Evolutionary conservation across 23 tunicate species (phyloP).

Genomic region (Ascidia mentula): DNA sequence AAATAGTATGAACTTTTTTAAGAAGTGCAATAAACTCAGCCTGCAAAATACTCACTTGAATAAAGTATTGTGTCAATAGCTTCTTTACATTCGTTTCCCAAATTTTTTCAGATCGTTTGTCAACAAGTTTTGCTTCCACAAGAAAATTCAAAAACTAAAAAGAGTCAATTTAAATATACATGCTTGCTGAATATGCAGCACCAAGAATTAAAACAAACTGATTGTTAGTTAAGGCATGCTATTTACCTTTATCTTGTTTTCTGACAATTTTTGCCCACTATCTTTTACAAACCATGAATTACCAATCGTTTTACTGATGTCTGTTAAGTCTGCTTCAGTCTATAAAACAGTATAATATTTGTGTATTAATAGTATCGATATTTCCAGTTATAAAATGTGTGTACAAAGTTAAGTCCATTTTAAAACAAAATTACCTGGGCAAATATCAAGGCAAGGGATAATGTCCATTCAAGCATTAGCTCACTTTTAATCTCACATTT

Average conservation of each 20-base stretch:
- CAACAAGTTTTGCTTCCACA: background rate
- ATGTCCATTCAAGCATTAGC: background rate
- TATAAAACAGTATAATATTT: background rate
- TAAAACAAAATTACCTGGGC: background rate
- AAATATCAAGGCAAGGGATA: background rate
- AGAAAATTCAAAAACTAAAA: background rate
- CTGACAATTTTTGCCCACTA: background rate
- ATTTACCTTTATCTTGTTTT: background rate
- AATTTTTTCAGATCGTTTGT: background rate
- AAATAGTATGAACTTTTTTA: too few relatives aligned
- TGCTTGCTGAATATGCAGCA: background rate
- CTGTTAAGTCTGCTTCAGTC: background rate
- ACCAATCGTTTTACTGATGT: too few relatives aligned
- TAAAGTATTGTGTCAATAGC: background rate
- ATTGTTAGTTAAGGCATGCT: background rate
- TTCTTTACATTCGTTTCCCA: background rate
- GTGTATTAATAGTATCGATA: too few relatives aligned
- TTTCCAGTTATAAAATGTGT: too few relatives aligned
- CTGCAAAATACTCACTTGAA: background rate
- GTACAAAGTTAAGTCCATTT: too few relatives aligned
- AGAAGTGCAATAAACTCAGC: too few relatives aligned
- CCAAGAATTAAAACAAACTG: background rate
- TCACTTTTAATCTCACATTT: background rate
- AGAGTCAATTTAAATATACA: background rate
- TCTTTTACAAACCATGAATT: background rate